Base-by-base conservation (phyloP, 2,797 vertebrate genomes). In the Paratrypauchen microcephalus region DNA sequence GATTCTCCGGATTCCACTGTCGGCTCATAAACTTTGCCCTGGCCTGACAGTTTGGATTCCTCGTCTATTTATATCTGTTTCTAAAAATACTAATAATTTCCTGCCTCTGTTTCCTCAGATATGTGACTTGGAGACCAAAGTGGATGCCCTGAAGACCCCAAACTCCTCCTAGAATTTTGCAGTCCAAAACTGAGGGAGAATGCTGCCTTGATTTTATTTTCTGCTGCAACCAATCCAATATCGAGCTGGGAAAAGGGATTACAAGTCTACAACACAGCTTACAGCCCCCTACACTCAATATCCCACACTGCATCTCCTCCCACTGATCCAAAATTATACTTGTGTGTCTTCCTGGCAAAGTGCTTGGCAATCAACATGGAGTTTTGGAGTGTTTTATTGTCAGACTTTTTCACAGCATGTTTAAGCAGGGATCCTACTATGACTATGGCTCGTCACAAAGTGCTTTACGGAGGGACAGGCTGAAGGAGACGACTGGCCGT, bases 41-140 rank as follows among this genome's bases (percentile, higher is more conserved):
- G 36, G 36, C 15, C 6, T 18, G 36, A 45, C 21, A 8, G 28
- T 48, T 16, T 16, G 23, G 48, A 48, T 26, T 47, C 21, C 23
- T 41, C 3, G 19, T 48, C 61, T 64, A 64, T 64, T 64, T 64
- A 48, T 64, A 26, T 26, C 12, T 30, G 26, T 19, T 52, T 18
- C 24, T 30, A n/a, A 50, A 65, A 50, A 32, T 65, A 65, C 63
- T 52, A 65, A 19, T 16, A 4, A 65, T 30, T 65, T 65, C 45
- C 63, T 74, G 80, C 11, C 71, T 56, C 69, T 66, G 23, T 75
- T 67, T 85, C 73, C 75, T 69, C 90, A 97, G 96, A 96, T 97
- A 86, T 93, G 94, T 54, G 95, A 97, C 89, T 87, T 97, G 93
- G 95, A 97, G 93, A 94, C 93, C 88, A 96, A 95, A 91, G 94